phyloP scores from a whole-genome alignment of 2,888 invertebrate genomes.

The Thera britannica region DNA sequence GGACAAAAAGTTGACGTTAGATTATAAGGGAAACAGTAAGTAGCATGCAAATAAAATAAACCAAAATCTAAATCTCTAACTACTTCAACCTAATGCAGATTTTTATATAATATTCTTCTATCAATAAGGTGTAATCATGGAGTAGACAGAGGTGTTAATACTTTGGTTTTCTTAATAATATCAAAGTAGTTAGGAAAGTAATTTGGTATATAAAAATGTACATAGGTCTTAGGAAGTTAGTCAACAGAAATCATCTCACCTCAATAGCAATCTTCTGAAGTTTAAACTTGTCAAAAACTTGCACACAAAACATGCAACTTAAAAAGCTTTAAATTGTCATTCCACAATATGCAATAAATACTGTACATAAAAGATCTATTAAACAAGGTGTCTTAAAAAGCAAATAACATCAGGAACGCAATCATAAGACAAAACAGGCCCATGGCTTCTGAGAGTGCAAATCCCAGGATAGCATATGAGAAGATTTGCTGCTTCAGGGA shows the following conservation, averaged over 20 bases:
- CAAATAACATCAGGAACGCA: conserved; percentile 98
- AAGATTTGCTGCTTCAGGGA: conserved; percentile 99
- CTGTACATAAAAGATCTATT: conserved; percentile 54
- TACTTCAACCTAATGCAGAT: background rate
- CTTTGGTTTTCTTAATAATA: no score
- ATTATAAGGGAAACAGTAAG: no score
- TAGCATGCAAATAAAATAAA: no score
- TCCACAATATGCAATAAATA: conserved; percentile 57
- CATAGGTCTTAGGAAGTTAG: conserved; percentile 17
- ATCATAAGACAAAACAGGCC: conserved; percentile 99
- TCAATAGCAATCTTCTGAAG: conserved; percentile 44
- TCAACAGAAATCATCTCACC: conserved; percentile 54
- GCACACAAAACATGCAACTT: conserved; percentile 52
- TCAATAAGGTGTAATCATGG: background rate
- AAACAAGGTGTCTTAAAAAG: conserved; percentile 87
- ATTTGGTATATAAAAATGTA: conserved; percentile 2
- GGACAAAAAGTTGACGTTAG: no score
- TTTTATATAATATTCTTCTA: background rate
- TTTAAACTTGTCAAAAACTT: conserved; percentile 39
- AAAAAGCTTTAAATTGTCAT: conserved; percentile 43
- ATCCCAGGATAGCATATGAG: conserved; percentile 98
- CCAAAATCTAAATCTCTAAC: no score
- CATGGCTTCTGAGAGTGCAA: conserved; percentile 99
- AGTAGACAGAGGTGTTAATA: no score
- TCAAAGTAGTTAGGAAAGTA: background rate